Conservation (phyloP, 2,888 invertebrate species). For the Amphipoea oculea region DNA sequence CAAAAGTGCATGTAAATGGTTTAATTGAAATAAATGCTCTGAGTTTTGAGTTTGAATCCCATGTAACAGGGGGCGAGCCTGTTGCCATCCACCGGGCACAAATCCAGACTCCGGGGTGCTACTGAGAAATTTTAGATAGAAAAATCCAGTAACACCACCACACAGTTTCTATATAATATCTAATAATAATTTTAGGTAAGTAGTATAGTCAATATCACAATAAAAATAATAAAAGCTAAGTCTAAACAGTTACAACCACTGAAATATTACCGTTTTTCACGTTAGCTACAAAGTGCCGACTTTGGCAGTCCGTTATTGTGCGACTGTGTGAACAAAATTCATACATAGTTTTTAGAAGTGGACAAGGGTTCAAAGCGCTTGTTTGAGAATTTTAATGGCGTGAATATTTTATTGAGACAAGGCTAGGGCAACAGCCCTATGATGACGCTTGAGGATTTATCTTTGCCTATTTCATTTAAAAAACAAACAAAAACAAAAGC, state of each 20-base stretch:
- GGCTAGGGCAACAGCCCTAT: neutral
- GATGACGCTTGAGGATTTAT: neutral
- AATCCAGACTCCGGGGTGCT: no score
- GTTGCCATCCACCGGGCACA: neutral
- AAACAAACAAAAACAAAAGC: neutral
- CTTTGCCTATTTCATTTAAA: constrained; percentile 5
- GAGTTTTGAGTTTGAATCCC: no score
- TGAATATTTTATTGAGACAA: constrained; percentile 48
- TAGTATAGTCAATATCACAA: neutral
- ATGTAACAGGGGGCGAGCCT: neutral
- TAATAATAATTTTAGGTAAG: no score
- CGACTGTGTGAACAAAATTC: constrained; percentile 33
- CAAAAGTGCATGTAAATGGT: no score
- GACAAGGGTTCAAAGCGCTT: constrained; percentile 49
- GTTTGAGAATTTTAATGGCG: constrained; percentile 48
- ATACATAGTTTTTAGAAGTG: constrained; percentile 51
- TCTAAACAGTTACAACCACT: neutral
- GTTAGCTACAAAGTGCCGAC: constrained; percentile 33
- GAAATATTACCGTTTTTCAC: constrained; percentile 9
- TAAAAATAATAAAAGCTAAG: neutral
- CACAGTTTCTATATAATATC: neutral
- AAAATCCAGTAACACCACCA: neutral
- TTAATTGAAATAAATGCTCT: no score
- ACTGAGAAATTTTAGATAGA: no score
- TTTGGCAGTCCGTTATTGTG: constrained; percentile 36